Evolutionary conservation across 2,888 invertebrate species (phyloP).

Genomic region (Apocheima hispidaria): DNA sequence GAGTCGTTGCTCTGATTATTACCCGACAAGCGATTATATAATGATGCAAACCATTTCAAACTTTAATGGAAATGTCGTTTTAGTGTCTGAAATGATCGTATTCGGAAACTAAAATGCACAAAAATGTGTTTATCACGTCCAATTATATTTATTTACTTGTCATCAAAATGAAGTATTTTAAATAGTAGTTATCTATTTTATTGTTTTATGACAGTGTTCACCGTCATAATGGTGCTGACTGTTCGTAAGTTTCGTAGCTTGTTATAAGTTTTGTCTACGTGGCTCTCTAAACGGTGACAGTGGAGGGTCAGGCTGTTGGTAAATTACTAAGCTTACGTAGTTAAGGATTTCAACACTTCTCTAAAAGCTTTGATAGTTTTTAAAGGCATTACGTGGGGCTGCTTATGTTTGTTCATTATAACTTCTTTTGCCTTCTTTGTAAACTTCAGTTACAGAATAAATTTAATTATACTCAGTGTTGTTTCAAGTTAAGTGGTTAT

Average conservation of each 20-base stretch:
- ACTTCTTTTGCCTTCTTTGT: background rate
- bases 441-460: background rate
- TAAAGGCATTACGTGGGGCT: conserved; percentile 2
- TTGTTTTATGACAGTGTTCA: no score
- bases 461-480: background rate
- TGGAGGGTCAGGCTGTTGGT: background rate
- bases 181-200: background rate
- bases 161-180: no score
- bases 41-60: background rate
- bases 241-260: background rate
- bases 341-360: conserved; percentile 3
- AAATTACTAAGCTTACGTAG: conserved; percentile 4
- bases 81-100: no score
- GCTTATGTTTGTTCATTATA: background rate
- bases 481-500: background rate
- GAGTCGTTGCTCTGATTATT: conserved; percentile 13
- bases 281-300: background rate
- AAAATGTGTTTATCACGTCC: no score
- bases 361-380: conserved; percentile 8
- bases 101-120: no score
- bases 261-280: conserved; percentile 23
- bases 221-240: background rate
- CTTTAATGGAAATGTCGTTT: no score
- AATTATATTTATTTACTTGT: no score
- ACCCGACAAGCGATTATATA: background rate